Conservation (phyloP, 2,113 vertebrate genomes). For the Catharus minimus region DNA sequence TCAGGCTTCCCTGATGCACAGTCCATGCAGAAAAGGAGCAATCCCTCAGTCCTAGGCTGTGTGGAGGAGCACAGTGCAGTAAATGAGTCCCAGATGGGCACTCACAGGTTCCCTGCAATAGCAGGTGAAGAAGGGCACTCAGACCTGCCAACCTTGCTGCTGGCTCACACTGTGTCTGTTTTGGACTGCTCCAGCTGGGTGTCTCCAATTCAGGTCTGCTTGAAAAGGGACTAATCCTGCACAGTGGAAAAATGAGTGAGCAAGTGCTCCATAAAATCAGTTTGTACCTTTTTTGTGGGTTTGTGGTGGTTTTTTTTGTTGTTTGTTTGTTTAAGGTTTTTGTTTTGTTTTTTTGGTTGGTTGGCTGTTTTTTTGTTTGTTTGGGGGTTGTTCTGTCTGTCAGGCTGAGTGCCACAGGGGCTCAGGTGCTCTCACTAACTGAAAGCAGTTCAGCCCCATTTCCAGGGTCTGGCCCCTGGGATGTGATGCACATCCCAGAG, state of each 20-base stretch:
- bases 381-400: not conserved
- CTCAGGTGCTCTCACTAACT: not conserved
- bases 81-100: not conserved
- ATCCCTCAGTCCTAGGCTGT: not conserved
- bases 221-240: not conserved
- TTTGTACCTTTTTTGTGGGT: not conserved
- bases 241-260: not conserved
- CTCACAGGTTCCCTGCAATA: not conserved
- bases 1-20: not conserved
- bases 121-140: fast-evolving
- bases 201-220: not conserved
- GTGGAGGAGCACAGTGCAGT: not conserved
- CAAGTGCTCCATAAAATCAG: not conserved
- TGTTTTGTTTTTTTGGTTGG: not conserved
- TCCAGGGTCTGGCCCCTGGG: not conserved
- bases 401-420: not conserved
- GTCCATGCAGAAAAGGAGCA: not conserved
- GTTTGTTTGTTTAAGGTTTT: not conserved
- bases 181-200: not conserved
- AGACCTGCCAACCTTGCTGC: not conserved
- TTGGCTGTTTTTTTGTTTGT: too few species aligned
- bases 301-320: not conserved
- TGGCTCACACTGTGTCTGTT: not conserved
- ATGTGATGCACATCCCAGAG: not conserved
- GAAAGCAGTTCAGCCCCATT: not conserved